A percentile compares a stretch with the other conserved stretches of the same genome.
These are phyloP conservation scores for Chlorops oryzae DNA, from an alignment of 1,140 invertebrate genomes.

Conservation along the genomic window DNA sequence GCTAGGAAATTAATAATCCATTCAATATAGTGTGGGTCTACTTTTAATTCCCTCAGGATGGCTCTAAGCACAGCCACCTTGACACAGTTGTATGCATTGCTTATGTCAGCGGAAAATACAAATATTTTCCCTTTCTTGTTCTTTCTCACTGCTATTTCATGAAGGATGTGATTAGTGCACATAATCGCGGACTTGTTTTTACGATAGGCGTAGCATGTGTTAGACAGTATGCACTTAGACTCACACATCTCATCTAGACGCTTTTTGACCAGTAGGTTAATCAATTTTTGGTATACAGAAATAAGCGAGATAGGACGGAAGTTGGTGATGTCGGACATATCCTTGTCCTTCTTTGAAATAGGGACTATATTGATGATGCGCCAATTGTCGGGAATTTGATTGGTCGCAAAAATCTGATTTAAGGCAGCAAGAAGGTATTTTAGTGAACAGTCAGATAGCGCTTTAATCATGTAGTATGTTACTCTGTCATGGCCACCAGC, in stretches of 20 bases:
- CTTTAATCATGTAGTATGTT: background rate
- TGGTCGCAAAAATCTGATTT: background rate
- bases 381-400: background rate
- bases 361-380: background rate
- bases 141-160: background rate
- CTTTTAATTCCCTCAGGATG: background rate
- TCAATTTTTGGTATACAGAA: background rate
- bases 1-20: background rate
- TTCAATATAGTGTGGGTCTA: background rate
- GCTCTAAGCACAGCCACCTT: background rate
- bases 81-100: constrained; percentile 1
- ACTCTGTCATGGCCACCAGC: too few species aligned
- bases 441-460: background rate
- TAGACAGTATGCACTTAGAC: background rate
- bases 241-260: background rate
- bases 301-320: constrained; percentile 1
- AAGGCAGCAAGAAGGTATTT: background rate
- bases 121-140: background rate
- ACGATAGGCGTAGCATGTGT: background rate
- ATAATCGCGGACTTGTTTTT: background rate
- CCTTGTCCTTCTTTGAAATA: background rate
- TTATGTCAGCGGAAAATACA: background rate
- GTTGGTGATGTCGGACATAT: background rate
- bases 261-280: background rate
- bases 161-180: constrained; percentile 1